These are phyloP conservation scores for Catostylus mosaicus DNA, from an alignment of 30 jellyfish, hydroid and myxozoan genomes.

Conservation along the genomic window DNA sequence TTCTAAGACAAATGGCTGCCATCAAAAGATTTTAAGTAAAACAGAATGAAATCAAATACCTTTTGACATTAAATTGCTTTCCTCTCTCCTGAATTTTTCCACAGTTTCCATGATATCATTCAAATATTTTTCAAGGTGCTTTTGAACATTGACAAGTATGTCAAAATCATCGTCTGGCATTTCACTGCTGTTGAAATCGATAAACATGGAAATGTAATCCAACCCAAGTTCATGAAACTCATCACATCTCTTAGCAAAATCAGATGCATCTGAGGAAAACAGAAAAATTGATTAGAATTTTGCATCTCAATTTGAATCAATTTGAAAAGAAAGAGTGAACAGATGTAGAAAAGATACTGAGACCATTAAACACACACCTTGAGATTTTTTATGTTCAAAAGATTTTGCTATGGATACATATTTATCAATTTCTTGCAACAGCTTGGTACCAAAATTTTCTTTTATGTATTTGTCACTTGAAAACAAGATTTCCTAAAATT, in stretches of 20 bases:
- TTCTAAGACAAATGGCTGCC: too few relatives aligned
- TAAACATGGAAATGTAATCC: slow-evolving; percentile 10
- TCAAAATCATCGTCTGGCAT: background rate
- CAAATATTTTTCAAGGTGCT: background rate
- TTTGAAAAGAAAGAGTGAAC: background rate
- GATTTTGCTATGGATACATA: background rate
- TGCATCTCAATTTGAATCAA: too few relatives aligned
- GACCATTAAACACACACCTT: background rate
- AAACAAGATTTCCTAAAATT: background rate
- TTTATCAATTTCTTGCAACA: background rate
- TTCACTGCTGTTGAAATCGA: background rate
- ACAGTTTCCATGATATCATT: background rate
- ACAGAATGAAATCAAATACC: background rate
- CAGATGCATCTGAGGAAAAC: background rate
- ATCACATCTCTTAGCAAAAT: background rate
- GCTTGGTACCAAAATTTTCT: slow-evolving; percentile 1
- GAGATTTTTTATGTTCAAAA: background rate
- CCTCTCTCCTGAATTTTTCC: slow-evolving; percentile 9
- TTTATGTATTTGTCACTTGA: background rate
- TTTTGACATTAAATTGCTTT: slow-evolving; percentile 14
- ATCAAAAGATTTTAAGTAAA: too few relatives aligned
- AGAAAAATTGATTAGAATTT: background rate
- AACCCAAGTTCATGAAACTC: slow-evolving; percentile 10
- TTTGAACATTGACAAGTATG: slow-evolving; percentile 6
- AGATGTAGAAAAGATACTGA: background rate